Evolutionary conservation across 2,113 vertebrate species (phyloP), one percentile per base, ranked within the genome.

Genomic region (Dascyllus trimaculatus): DNA sequence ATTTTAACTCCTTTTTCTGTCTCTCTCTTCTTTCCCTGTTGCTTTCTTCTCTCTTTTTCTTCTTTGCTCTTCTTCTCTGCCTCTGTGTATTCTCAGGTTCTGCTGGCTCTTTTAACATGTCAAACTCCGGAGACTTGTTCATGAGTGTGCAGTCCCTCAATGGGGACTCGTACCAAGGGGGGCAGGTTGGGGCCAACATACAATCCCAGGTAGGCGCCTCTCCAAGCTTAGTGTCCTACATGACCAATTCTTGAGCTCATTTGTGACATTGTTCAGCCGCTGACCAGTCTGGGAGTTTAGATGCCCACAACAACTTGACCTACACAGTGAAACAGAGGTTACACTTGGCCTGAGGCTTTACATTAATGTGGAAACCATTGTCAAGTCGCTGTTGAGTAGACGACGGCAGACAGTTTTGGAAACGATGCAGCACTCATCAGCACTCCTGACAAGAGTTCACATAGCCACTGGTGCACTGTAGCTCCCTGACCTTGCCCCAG

Each of bases 141-240:
- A 99, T 99, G 98, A 99, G 96, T 96, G 97, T 99, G 96, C 98
- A 99, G 97, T 98, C 97, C 96, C 98, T 99, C 96, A 99, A 99
- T 97, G 98, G 98, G 96, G 98, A 99, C 96, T 98, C 98, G 93
- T 99, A 99, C 97, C 98, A 99, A 97, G 97, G 97, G 96, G 97
- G 96, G 95, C 97, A 99, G 96, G 98, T 99, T 96, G 97, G 98
- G 97, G 97, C 97, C 97, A 99, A 99, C 97, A 96, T 99, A 96
- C 98, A 99, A 95, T 99, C 98, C 96, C 98, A 99, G 98, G 98
- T 99, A 99, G 96, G 98, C 96, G 93, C 93, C 93, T 82, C 85
- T 68, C 49, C 62, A 56, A 85, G 77, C 43, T 70, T 72, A 79
- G 85, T 56, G 26, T 73, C 69, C 51, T 14, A 46, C 15, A 52